Percentiles rank a stretch among this genome's conserved stretches.
These are phyloP conservation scores for Gibbula magus DNA, from an alignment of 2,888 invertebrate genomes.

Conservation along the genomic window DNA sequence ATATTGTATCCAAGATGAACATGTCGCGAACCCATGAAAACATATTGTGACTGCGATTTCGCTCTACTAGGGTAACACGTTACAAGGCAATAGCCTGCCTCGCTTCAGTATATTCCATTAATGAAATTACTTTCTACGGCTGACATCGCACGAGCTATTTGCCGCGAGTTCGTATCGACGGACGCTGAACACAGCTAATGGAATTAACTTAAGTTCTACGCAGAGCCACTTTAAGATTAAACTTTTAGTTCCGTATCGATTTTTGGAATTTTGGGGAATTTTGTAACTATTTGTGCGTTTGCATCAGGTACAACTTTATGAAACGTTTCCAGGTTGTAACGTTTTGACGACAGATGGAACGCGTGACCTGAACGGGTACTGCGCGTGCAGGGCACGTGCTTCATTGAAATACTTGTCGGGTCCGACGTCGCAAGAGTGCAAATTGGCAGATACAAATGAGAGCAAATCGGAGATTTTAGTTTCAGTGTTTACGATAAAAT, in stretches of 20 bases:
- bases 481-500: no score
- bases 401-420: not conserved
- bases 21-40: not conserved
- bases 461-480: no score
- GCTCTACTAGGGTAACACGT: not conserved
- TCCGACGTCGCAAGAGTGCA: no score
- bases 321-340: not conserved
- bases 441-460: no score
- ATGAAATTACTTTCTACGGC: not conserved
- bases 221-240: not conserved
- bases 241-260: not conserved
- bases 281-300: not conserved
- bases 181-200: not conserved
- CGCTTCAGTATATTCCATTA: not conserved
- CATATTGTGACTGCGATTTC: not conserved
- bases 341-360: slow-evolving; percentile 2
- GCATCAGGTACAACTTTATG: no score
- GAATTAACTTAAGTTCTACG: not conserved
- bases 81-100: not conserved
- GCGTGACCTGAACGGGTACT: not conserved
- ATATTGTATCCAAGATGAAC: not conserved
- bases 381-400: not conserved
- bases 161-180: not conserved
- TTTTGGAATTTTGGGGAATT: not conserved
- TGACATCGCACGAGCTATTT: not conserved